Evolutionary conservation across 2,888 invertebrate species (phyloP).

Genomic region (Latrodectus elegans): DNA sequence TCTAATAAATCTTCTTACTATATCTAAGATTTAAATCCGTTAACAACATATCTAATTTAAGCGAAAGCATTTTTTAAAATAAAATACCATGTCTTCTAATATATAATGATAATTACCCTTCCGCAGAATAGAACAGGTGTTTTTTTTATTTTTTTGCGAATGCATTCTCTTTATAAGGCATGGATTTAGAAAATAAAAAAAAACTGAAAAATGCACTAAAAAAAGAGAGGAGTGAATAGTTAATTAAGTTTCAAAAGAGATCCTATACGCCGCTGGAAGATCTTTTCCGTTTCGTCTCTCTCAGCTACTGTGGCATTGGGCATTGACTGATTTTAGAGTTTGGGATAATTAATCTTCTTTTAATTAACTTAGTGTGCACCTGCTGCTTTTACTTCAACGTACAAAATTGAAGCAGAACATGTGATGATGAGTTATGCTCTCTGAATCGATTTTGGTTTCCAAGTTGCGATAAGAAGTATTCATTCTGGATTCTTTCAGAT

Average conservation of each 20-base stretch:
- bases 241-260: constrained; percentile 39
- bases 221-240: constrained; percentile 35
- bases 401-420: constrained; percentile 1
- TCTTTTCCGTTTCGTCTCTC: constrained; percentile 5
- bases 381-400: constrained; percentile 31
- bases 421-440: not conserved
- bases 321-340: constrained; percentile 30
- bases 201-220: not conserved
- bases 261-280: not conserved
- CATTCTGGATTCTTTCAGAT: too few relatives aligned
- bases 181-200: too few relatives aligned
- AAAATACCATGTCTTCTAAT: not conserved
- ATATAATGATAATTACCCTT: not conserved
- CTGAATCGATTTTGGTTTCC: not conserved
- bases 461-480: too few relatives aligned
- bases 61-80: too few relatives aligned
- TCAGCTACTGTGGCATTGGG: constrained; percentile 18
- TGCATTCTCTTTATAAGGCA: not conserved
- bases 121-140: not conserved
- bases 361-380: constrained; percentile 60
- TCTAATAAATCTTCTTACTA: too few relatives aligned
- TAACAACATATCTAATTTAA: too few relatives aligned
- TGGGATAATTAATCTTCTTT: constrained; percentile 58
- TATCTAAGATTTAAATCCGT: too few relatives aligned
- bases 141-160: not conserved